These are phyloP conservation scores for Pristionchus maxplancki DNA, from an alignment of 2,888 invertebrate species.

Conservation along the genomic window DNA sequence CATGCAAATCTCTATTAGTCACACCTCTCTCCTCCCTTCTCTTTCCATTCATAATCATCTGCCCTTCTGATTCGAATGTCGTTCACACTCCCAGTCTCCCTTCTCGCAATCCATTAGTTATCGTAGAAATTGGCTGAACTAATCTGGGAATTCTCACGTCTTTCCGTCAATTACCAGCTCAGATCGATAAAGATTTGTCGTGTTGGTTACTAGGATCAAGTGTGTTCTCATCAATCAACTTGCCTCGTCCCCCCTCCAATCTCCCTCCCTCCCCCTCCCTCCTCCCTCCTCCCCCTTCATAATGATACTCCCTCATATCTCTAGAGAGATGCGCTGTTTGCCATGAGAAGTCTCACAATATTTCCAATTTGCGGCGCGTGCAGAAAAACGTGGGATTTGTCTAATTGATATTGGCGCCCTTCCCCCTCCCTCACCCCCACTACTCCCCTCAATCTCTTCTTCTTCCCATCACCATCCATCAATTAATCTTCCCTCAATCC, in stretches of 20 bases:
- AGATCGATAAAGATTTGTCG: not conserved
- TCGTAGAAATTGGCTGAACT: not conserved
- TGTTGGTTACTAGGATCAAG: not conserved
- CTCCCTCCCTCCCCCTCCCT: not conserved
- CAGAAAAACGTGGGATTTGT: not conserved
- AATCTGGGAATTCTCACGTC: not conserved
- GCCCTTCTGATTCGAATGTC: not conserved
- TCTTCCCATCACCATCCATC: slow-evolving; percentile 9
- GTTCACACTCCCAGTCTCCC: not conserved
- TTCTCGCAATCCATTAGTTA: not conserved
- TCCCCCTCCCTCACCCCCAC: not conserved
- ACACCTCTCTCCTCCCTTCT: not conserved
- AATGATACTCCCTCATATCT: slow-evolving; percentile 38
- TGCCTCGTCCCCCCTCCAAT: not conserved
- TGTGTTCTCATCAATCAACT: slow-evolving; percentile 27
- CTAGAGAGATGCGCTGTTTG: not conserved
- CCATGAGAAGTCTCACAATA: not conserved
- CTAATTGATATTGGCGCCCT: not conserved
- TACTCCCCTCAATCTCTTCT: not conserved
- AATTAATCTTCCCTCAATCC: slow-evolving; percentile 19
- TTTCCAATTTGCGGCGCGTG: not conserved
- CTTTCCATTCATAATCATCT: not conserved
- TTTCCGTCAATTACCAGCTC: not conserved
- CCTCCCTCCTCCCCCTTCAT: not conserved
- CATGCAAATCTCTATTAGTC: not conserved